Evolutionary conservation across 2,888 invertebrate species (phyloP).

Genomic region (Xestia xanthographa): DNA sequence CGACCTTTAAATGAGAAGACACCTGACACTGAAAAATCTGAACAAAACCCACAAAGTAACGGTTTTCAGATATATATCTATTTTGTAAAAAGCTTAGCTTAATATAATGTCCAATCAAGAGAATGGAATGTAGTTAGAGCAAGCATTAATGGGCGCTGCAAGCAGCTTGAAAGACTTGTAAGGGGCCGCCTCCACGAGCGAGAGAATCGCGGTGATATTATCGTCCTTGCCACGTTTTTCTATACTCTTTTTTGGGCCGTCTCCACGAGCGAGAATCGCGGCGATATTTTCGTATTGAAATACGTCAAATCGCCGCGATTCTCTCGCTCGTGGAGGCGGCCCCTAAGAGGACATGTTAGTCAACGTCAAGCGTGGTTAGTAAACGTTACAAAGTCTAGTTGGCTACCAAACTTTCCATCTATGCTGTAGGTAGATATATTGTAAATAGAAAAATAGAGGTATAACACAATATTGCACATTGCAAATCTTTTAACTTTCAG

Average conservation of each 20-base stretch:
- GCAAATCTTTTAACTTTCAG: slow-evolving; percentile 54
- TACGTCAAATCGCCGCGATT: no score
- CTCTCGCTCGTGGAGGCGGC: no score
- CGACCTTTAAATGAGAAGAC: neutral
- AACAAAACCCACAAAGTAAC: neutral
- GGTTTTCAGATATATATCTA: neutral
- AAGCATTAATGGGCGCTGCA: slow-evolving; percentile 3
- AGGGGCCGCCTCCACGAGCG: no score
- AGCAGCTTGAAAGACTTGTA: neutral
- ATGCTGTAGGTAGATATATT: slow-evolving; percentile 39
- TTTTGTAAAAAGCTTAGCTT: neutral
- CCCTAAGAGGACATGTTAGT: neutral
- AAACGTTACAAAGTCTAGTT: slow-evolving; percentile 1
- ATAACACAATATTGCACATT: slow-evolving; percentile 61
- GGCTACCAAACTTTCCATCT: slow-evolving; percentile 2
- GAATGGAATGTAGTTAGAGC: neutral
- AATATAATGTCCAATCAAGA: neutral
- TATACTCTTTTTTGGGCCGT: no score
- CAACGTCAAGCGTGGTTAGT: neutral
- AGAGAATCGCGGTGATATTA: no score
- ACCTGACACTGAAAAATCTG: neutral
- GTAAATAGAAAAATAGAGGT: slow-evolving; percentile 35
- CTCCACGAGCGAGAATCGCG: no score
- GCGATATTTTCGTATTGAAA: no score
- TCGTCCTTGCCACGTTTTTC: no score